phyloP scores from a whole-genome alignment of 2,888 invertebrate genomes.

The Gastracanthus pulcherrimus region DNA sequence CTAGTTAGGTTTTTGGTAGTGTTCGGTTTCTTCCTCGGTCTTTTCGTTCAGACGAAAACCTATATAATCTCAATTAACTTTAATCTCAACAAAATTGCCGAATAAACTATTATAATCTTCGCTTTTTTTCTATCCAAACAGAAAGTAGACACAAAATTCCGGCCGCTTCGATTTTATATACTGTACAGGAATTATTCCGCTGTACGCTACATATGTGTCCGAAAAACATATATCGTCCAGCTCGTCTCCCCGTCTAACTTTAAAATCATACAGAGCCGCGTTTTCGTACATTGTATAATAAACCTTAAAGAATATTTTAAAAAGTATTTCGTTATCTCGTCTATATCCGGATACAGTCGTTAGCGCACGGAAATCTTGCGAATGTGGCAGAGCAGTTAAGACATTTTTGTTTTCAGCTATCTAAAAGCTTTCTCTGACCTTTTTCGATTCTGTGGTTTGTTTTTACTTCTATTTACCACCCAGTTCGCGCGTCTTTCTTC shows the following conservation, averaged over 20 bases:
- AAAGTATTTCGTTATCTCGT: slow-evolving; percentile 5
- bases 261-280: slow-evolving; percentile 1
- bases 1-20: slow-evolving; percentile 16
- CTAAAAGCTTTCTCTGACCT: neutral
- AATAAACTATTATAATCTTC: neutral
- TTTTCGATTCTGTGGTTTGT: neutral
- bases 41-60: slow-evolving; percentile 7
- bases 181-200: slow-evolving; percentile 29
- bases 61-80: neutral
- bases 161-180: slow-evolving; percentile 5
- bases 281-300: slow-evolving; percentile 25
- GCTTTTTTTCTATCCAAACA: neutral
- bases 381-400: slow-evolving; percentile 47
- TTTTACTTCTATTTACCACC: neutral
- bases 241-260: neutral
- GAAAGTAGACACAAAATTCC: neutral
- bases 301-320: slow-evolving; percentile 18
- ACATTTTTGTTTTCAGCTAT: slow-evolving; percentile 6
- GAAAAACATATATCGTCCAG: slow-evolving; percentile 2
- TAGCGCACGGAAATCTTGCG: slow-evolving; percentile 16
- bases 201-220: neutral
- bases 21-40: neutral
- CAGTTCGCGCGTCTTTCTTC: slow-evolving; percentile 5
- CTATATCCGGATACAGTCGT: neutral
- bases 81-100: neutral